Conservation (phyloP, 1,140 invertebrate species). For the Lineus longissimus region DNA sequence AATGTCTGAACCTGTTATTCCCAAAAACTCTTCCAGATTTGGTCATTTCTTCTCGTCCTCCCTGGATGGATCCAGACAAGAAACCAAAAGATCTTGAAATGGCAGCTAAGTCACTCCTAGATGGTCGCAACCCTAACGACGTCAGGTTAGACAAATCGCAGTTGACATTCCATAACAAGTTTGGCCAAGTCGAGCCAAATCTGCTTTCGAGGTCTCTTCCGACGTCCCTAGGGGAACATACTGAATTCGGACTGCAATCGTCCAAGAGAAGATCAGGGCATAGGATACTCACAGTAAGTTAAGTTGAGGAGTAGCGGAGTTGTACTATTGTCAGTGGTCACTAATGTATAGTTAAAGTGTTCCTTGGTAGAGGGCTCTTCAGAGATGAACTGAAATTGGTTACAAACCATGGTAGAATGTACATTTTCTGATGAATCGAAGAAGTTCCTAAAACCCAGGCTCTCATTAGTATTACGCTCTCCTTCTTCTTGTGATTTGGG, state of each 20-base stretch:
- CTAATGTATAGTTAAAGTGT: no score
- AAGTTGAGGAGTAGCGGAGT: no score
- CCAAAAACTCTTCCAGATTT: slow-evolving; percentile 26
- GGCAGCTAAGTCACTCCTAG: slow-evolving; percentile 32
- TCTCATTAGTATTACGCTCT: no score
- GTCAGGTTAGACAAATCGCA: slow-evolving; percentile 30
- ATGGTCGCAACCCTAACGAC: slow-evolving; percentile 43
- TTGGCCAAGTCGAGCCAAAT: slow-evolving; percentile 33
- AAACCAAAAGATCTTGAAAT: slow-evolving; percentile 42
- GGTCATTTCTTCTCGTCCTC: slow-evolving; percentile 31
- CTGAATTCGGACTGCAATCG: slow-evolving; percentile 36
- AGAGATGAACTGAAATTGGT: no score
- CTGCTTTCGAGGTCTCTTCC: slow-evolving; percentile 20
- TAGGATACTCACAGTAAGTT: slow-evolving; percentile 31
- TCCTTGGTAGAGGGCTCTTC: no score
- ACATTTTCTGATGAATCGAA: no score
- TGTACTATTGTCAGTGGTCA: no score
- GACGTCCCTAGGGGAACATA: slow-evolving; percentile 22
- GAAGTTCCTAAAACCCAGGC: no score
- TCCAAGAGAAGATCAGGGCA: slow-evolving; percentile 27
- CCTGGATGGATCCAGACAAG: slow-evolving; percentile 32
- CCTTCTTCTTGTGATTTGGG: no score
- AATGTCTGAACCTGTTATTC: no score
- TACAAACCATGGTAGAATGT: no score
- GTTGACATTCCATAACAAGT: slow-evolving; percentile 36